Conservation (phyloP, 2,113 vertebrate species). For the Zosterops japonicus region DNA sequence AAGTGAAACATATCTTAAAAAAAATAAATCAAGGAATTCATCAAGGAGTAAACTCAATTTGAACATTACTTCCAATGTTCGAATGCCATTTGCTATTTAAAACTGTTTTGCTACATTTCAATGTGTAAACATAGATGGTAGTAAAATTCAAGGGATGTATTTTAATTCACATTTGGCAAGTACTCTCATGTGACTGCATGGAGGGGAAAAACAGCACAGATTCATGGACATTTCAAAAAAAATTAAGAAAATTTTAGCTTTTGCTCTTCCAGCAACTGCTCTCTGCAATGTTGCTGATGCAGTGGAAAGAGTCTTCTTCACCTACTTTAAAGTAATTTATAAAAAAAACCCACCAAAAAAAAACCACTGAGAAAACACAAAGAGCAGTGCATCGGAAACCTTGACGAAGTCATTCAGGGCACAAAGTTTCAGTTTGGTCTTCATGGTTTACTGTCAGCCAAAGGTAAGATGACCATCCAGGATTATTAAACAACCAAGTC, state of each 20-base stretch:
- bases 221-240: background rate
- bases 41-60: background rate
- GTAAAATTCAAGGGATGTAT: background rate
- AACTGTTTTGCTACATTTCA: background rate
- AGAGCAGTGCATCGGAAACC: background rate
- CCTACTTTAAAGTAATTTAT: background rate
- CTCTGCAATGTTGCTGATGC: background rate
- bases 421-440: background rate
- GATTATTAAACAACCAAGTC: background rate
- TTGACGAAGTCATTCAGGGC: background rate
- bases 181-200: background rate
- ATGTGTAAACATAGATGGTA: background rate
- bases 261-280: background rate
- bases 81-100: background rate
- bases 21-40: background rate
- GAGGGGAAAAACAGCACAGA: background rate
- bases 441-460: background rate
- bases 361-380: background rate
- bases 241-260: background rate
- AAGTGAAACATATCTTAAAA: background rate
- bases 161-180: background rate
- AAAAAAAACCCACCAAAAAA: background rate
- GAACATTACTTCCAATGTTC: fast-evolving
- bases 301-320: background rate
- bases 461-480: background rate